phyloP scores from a whole-genome alignment of 2,888 invertebrate species.

The Scrobipalpa costella region DNA sequence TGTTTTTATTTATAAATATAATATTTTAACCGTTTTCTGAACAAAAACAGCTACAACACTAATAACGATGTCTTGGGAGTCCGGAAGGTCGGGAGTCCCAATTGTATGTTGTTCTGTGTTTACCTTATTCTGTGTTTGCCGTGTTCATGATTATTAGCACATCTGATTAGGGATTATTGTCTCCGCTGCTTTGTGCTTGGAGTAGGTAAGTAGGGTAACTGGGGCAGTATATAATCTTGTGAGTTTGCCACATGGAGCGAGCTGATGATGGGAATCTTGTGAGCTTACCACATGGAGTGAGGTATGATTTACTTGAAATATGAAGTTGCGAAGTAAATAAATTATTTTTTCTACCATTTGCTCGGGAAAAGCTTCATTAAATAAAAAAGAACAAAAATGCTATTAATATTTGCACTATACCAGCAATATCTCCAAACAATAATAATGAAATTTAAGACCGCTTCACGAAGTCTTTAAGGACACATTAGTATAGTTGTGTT shows the following conservation, averaged over 20 bases:
- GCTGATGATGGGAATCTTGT: neutral
- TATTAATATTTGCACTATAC: no score
- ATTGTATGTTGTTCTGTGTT: slow-evolving; percentile 15
- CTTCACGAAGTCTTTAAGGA: no score
- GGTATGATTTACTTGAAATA: no score
- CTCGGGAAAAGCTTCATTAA: no score
- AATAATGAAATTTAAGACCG: no score
- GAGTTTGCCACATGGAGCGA: neutral
- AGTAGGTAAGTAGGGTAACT: slow-evolving; percentile 3
- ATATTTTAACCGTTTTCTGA: no score
- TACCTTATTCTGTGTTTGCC: slow-evolving; percentile 13
- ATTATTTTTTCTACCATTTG: no score
- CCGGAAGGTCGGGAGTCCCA: slow-evolving; percentile 1
- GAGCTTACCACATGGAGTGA: neutral
- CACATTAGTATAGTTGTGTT: no score
- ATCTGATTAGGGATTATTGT: slow-evolving; percentile 18
- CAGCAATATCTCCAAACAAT: no score
- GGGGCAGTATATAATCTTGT: neutral
- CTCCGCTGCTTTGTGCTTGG: neutral
- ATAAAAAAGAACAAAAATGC: no score
- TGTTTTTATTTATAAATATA: no score
- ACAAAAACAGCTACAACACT: neutral
- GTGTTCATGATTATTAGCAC: slow-evolving; percentile 21
- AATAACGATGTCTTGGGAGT: slow-evolving; percentile 2
- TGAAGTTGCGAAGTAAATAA: no score